phyloP scores from a whole-genome alignment of 2,113 vertebrate species.

The Xiphias gladius region DNA sequence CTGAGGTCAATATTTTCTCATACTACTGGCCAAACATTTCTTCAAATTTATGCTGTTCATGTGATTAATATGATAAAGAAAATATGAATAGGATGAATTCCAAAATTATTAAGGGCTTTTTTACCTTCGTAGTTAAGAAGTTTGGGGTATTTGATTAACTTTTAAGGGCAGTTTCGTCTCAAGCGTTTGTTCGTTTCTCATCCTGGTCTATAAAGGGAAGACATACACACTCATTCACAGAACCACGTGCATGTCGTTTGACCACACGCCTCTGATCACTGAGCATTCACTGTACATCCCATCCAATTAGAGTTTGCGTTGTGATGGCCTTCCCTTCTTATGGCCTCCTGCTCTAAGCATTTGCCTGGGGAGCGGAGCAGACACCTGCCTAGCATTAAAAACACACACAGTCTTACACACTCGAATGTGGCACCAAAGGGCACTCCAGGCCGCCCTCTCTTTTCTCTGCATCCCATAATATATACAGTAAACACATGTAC shows the following conservation, averaged over 20 bases:
- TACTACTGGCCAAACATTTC: neutral
- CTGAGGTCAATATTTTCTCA: constrained; percentile 15
- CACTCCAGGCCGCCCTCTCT: constrained; percentile 61
- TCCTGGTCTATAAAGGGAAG: neutral
- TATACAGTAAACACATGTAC: constrained; percentile 75
- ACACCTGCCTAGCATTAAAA: constrained; percentile 35
- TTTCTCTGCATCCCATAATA: constrained; percentile 69
- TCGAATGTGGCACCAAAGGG: constrained; percentile 65
- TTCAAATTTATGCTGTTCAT: neutral
- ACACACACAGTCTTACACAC: constrained; percentile 54
- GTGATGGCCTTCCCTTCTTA: constrained; percentile 37
- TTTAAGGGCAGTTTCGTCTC: neutral
- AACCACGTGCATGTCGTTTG: constrained; percentile 14
- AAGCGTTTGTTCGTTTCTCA: neutral
- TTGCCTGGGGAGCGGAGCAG: constrained; percentile 37
- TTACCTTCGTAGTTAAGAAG: neutral
- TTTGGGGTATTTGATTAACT: neutral
- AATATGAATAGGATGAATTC: constrained; percentile 8
- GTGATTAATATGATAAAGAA: neutral
- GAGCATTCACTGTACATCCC: constrained; percentile 49
- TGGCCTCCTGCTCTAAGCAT: constrained; percentile 40
- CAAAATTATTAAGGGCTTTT: neutral
- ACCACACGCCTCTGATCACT: constrained; percentile 29
- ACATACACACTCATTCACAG: neutral
- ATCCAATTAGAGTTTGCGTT: constrained; percentile 63